Conservation (phyloP, 2,888 invertebrate species). For the Autographa pulchrina region DNA sequence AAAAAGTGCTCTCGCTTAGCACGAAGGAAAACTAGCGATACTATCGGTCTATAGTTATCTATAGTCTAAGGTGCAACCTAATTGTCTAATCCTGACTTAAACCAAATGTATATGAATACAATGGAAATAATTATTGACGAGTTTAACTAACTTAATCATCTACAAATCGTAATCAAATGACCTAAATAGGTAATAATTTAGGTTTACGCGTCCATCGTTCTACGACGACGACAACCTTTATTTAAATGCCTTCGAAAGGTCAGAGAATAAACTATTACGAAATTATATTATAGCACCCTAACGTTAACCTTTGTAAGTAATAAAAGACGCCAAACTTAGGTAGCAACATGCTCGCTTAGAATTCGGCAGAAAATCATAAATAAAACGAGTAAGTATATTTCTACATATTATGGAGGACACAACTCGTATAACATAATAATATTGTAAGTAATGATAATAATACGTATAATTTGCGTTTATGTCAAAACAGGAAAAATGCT, state of each 20-base stretch:
- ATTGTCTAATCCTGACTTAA: too few relatives aligned
- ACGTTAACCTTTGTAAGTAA: not conserved
- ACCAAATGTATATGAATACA: too few relatives aligned
- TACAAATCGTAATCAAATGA: too few relatives aligned
- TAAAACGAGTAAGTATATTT: not conserved
- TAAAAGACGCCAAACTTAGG: not conserved
- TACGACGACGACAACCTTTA: not conserved
- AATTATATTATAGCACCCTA: not conserved
- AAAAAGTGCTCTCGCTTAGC: too few relatives aligned
- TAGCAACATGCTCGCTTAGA: not conserved
- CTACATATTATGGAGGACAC: not conserved
- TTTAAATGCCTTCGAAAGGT: not conserved
- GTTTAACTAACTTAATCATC: too few relatives aligned
- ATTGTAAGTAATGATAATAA: not conserved
- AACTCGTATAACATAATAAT: not conserved
- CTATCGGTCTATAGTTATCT: too few relatives aligned
- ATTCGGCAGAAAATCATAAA: conserved; percentile 1
- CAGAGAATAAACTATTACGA: conserved; percentile 1
- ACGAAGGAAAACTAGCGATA: too few relatives aligned
- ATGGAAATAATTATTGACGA: too few relatives aligned
- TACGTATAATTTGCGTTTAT: not conserved
- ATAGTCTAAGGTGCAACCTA: too few relatives aligned
- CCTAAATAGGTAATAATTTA: not conserved
- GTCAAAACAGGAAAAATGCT: not conserved
- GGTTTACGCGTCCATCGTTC: not conserved